These are phyloP conservation scores for Hermaeophaga mercurialis DNA, from an alignment of 2,888 invertebrate genomes.

Conservation along the genomic window DNA sequence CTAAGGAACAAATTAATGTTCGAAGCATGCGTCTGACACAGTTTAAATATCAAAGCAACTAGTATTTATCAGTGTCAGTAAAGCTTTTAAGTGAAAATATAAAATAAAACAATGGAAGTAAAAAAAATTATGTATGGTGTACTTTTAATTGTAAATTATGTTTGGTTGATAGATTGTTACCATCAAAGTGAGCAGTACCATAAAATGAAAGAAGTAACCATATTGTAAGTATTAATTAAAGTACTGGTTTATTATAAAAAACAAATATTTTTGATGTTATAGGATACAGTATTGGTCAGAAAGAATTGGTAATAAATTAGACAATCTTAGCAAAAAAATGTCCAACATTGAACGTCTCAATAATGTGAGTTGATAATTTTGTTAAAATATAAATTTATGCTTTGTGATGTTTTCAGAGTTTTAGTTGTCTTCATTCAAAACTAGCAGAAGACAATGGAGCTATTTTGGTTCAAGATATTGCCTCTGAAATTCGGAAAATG, in stretches of 20 bases:
- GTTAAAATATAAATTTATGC: too few relatives aligned
- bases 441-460: conserved; percentile 59
- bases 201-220: conserved; percentile 8
- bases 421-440: conserved; percentile 40
- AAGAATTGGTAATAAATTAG: conserved; percentile 75
- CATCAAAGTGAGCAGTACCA: conserved; percentile 5
- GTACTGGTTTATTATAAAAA: too few relatives aligned
- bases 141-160: not conserved
- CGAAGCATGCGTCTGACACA: conserved; percentile 4
- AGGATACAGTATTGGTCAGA: conserved; percentile 81
- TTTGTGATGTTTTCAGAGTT: conserved; percentile 40
- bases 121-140: not conserved
- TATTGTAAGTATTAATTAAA: conserved; percentile 10
- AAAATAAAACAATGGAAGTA: not conserved
- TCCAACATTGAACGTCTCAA: conserved; percentile 76
- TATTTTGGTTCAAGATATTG: conserved; percentile 78
- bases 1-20: not conserved
- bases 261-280: conserved; percentile 38
- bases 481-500: conserved; percentile 80
- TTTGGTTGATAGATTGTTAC: not conserved
- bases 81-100: not conserved
- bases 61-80: not conserved
- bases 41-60: not conserved
- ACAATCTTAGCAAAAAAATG: conserved; percentile 76
- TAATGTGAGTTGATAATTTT: conserved; percentile 60